Conservation (phyloP, 2,888 invertebrate species). For the Quadroppia sp. region DNA sequence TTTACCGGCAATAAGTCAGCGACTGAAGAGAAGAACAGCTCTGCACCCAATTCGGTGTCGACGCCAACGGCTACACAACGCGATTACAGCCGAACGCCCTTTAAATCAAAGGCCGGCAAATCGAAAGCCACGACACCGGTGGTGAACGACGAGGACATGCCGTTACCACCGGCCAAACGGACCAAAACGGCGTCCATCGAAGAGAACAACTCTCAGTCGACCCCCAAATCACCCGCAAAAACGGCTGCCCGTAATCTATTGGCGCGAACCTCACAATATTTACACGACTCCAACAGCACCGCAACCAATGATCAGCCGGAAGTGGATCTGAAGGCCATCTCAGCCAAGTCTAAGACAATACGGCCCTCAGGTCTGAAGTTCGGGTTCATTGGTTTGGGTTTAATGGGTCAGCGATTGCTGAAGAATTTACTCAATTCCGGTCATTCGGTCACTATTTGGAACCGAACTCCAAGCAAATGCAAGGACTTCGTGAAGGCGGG, state of each 20-base stretch:
- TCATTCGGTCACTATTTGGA: constrained; percentile 84
- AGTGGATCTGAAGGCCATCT: constrained; percentile 69
- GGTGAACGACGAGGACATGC: constrained; percentile 34
- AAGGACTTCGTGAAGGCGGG: constrained; percentile 79
- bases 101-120: constrained; percentile 40
- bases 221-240: constrained; percentile 39
- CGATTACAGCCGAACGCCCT: constrained; percentile 45
- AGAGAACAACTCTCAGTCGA: neutral
- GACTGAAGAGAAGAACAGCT: constrained; percentile 1
- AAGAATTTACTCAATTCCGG: constrained; percentile 91
- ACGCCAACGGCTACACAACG: constrained; percentile 35
- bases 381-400: constrained; percentile 90
- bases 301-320: constrained; percentile 54
- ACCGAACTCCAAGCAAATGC: constrained; percentile 82
- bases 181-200: constrained; percentile 34
- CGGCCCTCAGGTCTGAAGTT: constrained; percentile 79
- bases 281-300: constrained; percentile 32
- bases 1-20: constrained; percentile 22
- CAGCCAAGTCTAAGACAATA: constrained; percentile 76
- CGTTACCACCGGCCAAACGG: constrained; percentile 21
- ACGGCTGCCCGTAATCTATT: constrained; percentile 40
- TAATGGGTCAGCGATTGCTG: constrained; percentile 91
- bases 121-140: constrained; percentile 12
- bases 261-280: constrained; percentile 35
- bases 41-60: neutral